phyloP scores from a whole-genome alignment of 2,113 vertebrate species.

The Lasiurus borealis region DNA sequence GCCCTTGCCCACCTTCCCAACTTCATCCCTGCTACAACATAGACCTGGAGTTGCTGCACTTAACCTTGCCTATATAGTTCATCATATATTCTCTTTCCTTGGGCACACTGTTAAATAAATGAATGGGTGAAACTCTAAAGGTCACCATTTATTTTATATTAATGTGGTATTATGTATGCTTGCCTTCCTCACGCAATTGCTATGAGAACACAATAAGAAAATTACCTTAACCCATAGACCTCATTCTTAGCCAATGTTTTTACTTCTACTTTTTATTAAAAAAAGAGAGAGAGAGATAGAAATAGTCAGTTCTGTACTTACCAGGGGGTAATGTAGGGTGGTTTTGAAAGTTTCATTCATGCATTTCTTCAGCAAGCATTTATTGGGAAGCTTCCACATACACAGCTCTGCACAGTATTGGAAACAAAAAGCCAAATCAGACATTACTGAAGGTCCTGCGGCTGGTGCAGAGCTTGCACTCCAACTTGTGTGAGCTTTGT shows the following conservation, averaged over 20 bases:
- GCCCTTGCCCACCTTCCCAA: accelerated
- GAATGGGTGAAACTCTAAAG: neutral
- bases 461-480: neutral
- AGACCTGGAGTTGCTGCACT: neutral
- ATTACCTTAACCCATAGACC: too few species aligned
- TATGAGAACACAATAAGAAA: neutral
- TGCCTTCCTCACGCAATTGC: accelerated
- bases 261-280: neutral
- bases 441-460: accelerated
- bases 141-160: neutral
- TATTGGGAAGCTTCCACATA: accelerated
- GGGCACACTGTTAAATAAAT: neutral
- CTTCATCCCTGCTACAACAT: accelerated
- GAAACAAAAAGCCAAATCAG: neutral
- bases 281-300: neutral
- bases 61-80: too few species aligned
- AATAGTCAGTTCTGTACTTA: neutral
- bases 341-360: neutral
- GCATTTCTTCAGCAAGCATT: neutral
- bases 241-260: accelerated
- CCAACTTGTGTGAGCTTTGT: too few species aligned
- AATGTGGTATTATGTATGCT: accelerated
- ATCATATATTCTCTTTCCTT: accelerated
- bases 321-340: accelerated
- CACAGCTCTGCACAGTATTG: accelerated